Base-by-base conservation (phyloP, 2,888 invertebrate genomes). In the Spicauda simplicius region DNA sequence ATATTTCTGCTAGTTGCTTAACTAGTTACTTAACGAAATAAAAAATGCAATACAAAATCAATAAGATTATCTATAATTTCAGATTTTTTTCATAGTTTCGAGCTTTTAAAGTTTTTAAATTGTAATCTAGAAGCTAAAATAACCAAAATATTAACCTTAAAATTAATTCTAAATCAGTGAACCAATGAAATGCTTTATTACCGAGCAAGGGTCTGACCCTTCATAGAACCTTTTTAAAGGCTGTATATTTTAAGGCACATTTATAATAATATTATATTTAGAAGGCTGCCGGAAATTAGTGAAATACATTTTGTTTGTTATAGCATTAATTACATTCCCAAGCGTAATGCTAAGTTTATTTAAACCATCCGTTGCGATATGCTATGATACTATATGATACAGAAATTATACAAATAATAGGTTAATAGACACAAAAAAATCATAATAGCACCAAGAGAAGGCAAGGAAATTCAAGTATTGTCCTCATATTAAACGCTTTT, bases 91-190 rank as follows among this genome's bases (percentile, higher is more conserved):
- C n/a, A n/a, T n/a, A n/a, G n/a, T n/a, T n/a, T n/a, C n/a, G n/a
- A n/a, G n/a, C n/a, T n/a, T n/a, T n/a, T n/a, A n/a, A n/a, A n/a
- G n/a, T n/a, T n/a, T n/a, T n/a, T n/a, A n/a, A n/a, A 25, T 25
- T 25, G 3, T 25, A 25, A 25, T 25, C 41, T 41, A 41, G 7
- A 19, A 30, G 20, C 20, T 25, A 54, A 54, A 54, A 54, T 54
- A 54, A 25, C 20, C 14, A 54, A 54, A 10, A 54, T 25, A 30
- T 30, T 14, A 19, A 54, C 19, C 25, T 8, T n/a, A 54, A 20
- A 54, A 54, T 54, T 54, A 30, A 25, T 55, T 55, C 30, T 25
- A 6, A 30, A 55, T 55, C 55, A 55, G 30, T 55, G 55, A 25
- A 30, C 30, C 30, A 20, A 18, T 55, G 20, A 55, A 55, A 55